phyloP scores from a whole-genome alignment of 2,797 vertebrate genomes.

The Spinibarbus caldwelli region DNA sequence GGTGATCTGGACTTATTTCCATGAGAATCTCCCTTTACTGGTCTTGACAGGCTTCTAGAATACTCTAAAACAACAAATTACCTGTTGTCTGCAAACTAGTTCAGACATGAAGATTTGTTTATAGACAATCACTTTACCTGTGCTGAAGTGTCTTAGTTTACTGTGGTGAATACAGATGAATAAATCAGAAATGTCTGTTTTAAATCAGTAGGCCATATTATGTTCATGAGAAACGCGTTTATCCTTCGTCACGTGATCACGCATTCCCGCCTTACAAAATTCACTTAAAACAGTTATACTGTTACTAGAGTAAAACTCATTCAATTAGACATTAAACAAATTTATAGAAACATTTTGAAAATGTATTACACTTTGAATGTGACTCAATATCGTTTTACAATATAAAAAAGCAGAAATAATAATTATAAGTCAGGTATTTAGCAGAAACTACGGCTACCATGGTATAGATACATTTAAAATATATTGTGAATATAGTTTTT shows the following conservation, averaged over 20 bases:
- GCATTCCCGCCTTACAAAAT: background rate
- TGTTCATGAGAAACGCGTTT: background rate
- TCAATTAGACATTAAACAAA: background rate
- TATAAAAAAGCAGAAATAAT: background rate
- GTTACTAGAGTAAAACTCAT: background rate
- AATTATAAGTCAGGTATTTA: background rate
- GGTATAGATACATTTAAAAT: background rate
- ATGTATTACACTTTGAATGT: background rate
- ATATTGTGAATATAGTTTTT: background rate
- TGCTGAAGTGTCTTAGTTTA: background rate
- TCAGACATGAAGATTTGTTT: background rate
- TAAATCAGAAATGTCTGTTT: background rate
- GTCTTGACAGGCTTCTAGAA: background rate
- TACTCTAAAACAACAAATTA: background rate
- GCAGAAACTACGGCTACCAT: background rate
- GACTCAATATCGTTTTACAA: background rate
- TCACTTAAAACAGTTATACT: background rate
- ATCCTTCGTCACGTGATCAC: background rate
- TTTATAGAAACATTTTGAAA: background rate
- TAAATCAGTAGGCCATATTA: no score
- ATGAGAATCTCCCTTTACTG: background rate
- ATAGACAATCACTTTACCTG: background rate
- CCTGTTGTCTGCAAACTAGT: background rate
- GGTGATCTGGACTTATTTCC: background rate
- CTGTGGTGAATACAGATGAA: background rate